A percentile compares a stretch with the other conserved stretches of the same genome.
Conservation (phyloP, 2,888 invertebrate species). For the Heliconius aoede region DNA sequence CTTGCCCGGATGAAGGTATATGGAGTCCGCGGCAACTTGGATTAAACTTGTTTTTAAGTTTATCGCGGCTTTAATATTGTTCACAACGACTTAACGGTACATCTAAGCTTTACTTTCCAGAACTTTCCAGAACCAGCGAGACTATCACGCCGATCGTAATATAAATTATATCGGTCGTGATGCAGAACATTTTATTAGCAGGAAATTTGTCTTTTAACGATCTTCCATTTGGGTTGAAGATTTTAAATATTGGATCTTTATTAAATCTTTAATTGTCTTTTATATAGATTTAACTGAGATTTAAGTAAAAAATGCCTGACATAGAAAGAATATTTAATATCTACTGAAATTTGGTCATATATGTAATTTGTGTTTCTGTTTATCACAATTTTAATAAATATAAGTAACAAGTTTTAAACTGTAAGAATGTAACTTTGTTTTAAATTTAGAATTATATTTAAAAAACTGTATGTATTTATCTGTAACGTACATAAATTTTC, state of each 20-base stretch:
- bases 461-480: too few species aligned
- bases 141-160: constrained; percentile 46
- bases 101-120: constrained; percentile 65
- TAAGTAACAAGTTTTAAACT: too few species aligned
- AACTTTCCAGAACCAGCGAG: constrained; percentile 55
- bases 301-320: too few species aligned
- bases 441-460: too few species aligned
- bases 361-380: background rate
- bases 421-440: too few species aligned
- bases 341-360: background rate
- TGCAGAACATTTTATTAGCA: constrained; percentile 31
- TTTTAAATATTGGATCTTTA: constrained; percentile 7
- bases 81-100: constrained; percentile 73
- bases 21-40: constrained; percentile 72
- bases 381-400: background rate
- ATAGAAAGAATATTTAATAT: background rate
- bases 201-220: constrained; percentile 30
- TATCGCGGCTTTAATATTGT: constrained; percentile 81
- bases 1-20: constrained; percentile 64
- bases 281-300: background rate
- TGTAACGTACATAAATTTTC: too few species aligned
- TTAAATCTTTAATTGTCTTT: background rate
- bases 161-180: constrained; percentile 43
- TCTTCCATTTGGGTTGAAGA: constrained; percentile 13
- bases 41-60: constrained; percentile 82